Conservation (phyloP, 2,113 vertebrate genomes). For the Otocyon megalotis region DNA sequence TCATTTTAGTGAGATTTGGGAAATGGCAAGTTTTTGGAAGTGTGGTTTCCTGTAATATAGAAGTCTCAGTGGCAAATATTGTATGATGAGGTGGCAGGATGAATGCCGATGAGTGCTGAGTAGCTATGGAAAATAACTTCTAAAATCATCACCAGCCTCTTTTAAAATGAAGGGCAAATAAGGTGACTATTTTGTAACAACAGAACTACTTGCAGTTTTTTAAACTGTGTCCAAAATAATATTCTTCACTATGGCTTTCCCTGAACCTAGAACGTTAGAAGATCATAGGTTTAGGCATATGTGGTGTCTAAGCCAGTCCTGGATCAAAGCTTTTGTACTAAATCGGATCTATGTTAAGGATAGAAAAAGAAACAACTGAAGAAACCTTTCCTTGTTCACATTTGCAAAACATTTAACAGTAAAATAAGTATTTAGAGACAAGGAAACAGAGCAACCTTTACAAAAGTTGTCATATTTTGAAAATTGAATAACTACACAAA, state of each 20-base stretch:
- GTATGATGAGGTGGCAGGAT: neutral
- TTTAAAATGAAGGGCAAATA: neutral
- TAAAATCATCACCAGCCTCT: neutral
- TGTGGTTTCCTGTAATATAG: neutral
- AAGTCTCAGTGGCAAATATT: neutral
- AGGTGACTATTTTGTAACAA: neutral
- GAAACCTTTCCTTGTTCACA: neutral
- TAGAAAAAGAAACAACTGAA: neutral
- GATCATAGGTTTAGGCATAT: neutral
- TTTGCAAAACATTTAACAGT: neutral
- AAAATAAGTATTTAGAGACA: neutral
- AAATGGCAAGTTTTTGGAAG: neutral
- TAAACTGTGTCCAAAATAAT: neutral
- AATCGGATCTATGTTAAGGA: neutral
- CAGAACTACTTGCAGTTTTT: neutral
- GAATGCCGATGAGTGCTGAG: neutral
- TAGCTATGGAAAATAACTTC: neutral
- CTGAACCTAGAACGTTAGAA: neutral
- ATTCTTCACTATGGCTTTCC: neutral
- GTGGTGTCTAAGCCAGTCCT: neutral
- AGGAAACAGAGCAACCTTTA: neutral
- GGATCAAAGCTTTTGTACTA: neutral
- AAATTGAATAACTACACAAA: neutral
- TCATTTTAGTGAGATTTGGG: conserved; percentile 26
- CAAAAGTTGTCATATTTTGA: neutral